Conservation (phyloP, 64 coral and sea anemone species). For the Montipora efflorescens region DNA sequence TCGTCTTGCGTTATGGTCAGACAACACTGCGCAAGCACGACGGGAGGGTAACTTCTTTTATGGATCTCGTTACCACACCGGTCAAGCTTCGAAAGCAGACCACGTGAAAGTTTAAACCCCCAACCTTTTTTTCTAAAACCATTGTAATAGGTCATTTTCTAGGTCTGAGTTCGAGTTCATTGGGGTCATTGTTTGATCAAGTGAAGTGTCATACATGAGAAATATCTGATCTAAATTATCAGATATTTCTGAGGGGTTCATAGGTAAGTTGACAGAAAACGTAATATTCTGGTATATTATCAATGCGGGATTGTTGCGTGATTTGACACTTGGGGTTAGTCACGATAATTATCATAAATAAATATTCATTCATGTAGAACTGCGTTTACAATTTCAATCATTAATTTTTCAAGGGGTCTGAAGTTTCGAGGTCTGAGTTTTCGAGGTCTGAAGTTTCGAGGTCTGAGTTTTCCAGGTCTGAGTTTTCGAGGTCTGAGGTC, state of each 20-base stretch:
- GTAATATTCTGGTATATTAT: too few relatives aligned
- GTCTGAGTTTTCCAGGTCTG: too few relatives aligned
- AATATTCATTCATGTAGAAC: too few relatives aligned
- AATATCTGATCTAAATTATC: neutral
- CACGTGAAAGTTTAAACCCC: neutral
- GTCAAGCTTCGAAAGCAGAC: constrained; percentile 4
- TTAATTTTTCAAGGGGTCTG: too few relatives aligned
- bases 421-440: too few relatives aligned
- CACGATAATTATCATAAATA: too few relatives aligned
- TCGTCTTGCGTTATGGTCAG: neutral
- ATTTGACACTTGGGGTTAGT: too few relatives aligned
- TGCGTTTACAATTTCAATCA: too few relatives aligned
- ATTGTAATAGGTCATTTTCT: neutral
- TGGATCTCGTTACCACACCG: neutral
- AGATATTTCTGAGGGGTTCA: neutral
- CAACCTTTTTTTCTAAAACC: neutral
- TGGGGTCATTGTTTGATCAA: neutral
- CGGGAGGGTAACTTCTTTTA: neutral
- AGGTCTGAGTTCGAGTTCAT: neutral
- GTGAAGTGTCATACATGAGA: constrained; percentile 3
- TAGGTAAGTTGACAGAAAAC: too few relatives aligned
- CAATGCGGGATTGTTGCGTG: too few relatives aligned
- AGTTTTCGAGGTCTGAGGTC: too few relatives aligned
- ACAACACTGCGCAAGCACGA: neutral
- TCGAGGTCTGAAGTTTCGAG: too few relatives aligned